A percentile compares a stretch with the other conserved stretches of the same genome.
These are phyloP conservation scores for Desoria tigrina DNA, from an alignment of 2,888 invertebrate species.

Conservation along the genomic window DNA sequence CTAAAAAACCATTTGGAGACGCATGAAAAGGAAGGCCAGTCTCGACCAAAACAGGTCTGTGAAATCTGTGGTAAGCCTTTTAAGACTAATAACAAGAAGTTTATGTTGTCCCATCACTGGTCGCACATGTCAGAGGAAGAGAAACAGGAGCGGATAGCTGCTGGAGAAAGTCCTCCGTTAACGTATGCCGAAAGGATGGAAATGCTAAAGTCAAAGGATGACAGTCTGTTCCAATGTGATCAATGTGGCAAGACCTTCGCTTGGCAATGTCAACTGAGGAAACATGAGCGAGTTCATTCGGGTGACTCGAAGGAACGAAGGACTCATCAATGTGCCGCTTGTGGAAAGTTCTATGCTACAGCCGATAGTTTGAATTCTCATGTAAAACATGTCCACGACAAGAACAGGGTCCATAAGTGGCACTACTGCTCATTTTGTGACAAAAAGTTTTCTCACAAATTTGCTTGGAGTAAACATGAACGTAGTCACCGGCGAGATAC, in stretches of 20 bases:
- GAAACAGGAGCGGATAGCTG: background rate
- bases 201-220: background rate
- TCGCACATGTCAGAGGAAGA: background rate
- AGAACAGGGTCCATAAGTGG: conserved; percentile 5
- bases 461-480: conserved; percentile 1
- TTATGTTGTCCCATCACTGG: background rate
- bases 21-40: background rate
- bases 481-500: background rate
- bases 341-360: conserved; percentile 8
- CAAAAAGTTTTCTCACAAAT: background rate
- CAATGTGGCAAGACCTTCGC: conserved; percentile 1
- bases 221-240: conserved; percentile 3
- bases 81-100: background rate
- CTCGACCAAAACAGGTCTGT: background rate
- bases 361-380: background rate
- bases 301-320: background rate
- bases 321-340: conserved; percentile 2
- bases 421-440: conserved; percentile 1
- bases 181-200: conserved; percentile 1
- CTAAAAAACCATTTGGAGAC: background rate
- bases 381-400: conserved; percentile 1
- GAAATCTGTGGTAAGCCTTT: conserved; percentile 8
- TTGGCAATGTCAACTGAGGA: conserved; percentile 8
- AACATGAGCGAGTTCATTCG: conserved; percentile 4
- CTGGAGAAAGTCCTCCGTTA: background rate